Conservation (phyloP, 64 coral and sea anemone genomes). For the Porites lutea region DNA sequence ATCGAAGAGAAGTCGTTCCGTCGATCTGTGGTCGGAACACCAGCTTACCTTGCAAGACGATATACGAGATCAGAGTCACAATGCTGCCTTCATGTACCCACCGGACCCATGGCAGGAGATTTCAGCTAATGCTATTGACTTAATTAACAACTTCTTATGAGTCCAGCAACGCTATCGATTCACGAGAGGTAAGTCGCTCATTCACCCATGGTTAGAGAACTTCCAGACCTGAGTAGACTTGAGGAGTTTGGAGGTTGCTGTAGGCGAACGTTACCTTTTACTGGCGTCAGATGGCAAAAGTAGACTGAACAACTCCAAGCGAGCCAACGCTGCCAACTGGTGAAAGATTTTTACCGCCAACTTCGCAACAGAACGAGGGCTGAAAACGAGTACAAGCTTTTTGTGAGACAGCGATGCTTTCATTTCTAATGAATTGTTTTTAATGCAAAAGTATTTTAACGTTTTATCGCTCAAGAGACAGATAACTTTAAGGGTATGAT, state of each 20-base stretch:
- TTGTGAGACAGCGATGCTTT: constrained; percentile 33
- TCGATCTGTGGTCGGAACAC: constrained; percentile 97
- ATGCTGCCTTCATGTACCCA: constrained; percentile 98
- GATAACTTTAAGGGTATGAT: neutral
- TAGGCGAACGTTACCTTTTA: constrained; percentile 87
- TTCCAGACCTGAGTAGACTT: constrained; percentile 97
- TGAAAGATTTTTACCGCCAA: constrained; percentile 82
- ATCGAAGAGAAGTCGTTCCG: constrained; percentile 99
- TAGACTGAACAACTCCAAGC: constrained; percentile 78
- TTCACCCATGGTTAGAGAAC: constrained; percentile 87
- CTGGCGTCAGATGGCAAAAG: constrained; percentile 81
- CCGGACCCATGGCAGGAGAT: constrained; percentile 96
- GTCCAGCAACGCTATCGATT: constrained; percentile 94
- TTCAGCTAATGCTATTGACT: constrained; percentile 82
- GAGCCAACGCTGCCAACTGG: constrained; percentile 60
- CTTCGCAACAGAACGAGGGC: constrained; percentile 57
- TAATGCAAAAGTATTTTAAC: neutral
- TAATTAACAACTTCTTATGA: constrained; percentile 95
- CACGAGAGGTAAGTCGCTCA: constrained; percentile 95
- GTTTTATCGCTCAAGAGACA: neutral
- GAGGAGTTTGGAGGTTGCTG: constrained; percentile 82
- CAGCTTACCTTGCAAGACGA: constrained; percentile 94
- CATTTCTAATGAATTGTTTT: neutral
- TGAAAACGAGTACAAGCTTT: constrained; percentile 91
- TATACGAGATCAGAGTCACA: constrained; percentile 96